Percentiles rank a stretch among this genome's conserved stretches.
Conservation (phyloP, 2,797 vertebrate genomes). For the Heteromormyrus szaboi region DNA sequence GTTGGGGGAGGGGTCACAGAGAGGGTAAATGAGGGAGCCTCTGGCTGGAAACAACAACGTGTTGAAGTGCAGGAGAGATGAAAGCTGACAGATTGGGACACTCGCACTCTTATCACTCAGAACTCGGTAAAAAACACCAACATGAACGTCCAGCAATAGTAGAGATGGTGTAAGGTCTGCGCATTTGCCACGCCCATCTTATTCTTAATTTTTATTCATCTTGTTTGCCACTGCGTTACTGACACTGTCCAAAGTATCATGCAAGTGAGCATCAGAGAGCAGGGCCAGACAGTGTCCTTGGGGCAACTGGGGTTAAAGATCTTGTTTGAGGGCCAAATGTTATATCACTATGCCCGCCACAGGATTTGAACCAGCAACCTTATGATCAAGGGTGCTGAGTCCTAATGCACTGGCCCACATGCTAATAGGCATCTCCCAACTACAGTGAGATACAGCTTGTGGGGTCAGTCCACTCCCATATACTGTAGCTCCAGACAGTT, state of each 20-base stretch:
- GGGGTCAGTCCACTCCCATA: neutral
- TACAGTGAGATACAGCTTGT: neutral
- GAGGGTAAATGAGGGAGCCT: neutral
- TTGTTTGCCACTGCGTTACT: neutral
- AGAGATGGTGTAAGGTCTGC: neutral
- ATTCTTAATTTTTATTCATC: neutral
- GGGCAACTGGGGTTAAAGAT: neutral
- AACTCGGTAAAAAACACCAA: neutral
- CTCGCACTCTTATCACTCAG: neutral
- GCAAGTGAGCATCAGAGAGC: neutral
- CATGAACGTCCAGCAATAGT: neutral
- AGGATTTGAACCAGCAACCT: neutral
- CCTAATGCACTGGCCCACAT: neutral
- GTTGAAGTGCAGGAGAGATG: conserved; percentile 1
- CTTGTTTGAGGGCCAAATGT: neutral
- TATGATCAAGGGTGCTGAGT: neutral
- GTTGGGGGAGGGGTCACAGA: conserved; percentile 6
- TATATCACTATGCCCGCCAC: neutral
- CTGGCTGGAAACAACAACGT: conserved; percentile 5
- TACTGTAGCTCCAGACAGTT: neutral
- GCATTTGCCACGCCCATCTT: neutral
- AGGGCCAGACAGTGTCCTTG: neutral
- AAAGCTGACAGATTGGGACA: neutral
- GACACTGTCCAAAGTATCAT: neutral
- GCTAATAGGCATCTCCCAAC: neutral